These are phyloP conservation scores for Poeciliopsis retropinna DNA, from an alignment of 2,113 vertebrate genomes.

Conservation along the genomic window DNA sequence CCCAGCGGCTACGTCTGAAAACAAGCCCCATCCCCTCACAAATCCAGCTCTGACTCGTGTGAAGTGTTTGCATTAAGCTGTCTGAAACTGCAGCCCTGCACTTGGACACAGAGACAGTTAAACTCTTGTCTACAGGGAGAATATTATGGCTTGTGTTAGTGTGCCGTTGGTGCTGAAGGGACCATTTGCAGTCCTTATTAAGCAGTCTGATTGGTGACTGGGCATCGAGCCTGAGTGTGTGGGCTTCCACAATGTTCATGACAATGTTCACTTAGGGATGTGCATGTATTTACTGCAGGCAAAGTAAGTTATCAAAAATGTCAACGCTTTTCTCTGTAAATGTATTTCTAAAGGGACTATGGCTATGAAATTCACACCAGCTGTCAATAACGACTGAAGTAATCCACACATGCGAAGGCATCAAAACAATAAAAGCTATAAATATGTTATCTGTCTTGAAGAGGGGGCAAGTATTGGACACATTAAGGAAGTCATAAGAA, in stretches of 20 bases:
- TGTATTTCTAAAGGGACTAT: neutral
- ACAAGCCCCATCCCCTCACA: conserved; percentile 49
- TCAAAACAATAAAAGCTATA: neutral
- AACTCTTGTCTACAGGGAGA: conserved; percentile 52
- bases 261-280: conserved; percentile 41
- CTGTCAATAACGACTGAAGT: neutral
- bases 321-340: neutral
- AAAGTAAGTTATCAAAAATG: neutral
- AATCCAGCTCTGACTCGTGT: conserved; percentile 56
- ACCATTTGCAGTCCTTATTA: conserved; percentile 73
- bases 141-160: conserved; percentile 60
- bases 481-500: neutral
- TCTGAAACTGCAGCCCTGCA: conserved; percentile 48
- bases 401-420: neutral
- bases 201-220: conserved; percentile 62
- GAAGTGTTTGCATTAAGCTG: conserved; percentile 54
- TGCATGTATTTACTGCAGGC: conserved; percentile 19
- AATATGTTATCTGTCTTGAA: neutral
- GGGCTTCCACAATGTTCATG: conserved; percentile 38
- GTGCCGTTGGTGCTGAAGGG: conserved; percentile 58
- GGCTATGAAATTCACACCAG: neutral
- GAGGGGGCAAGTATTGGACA: neutral
- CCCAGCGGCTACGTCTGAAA: conserved; percentile 40
- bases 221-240: conserved; percentile 47
- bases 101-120: conserved; percentile 48